These are phyloP conservation scores for Mercenaria mercenaria DNA, from an alignment of 1,140 invertebrate species.

Conservation along the genomic window DNA sequence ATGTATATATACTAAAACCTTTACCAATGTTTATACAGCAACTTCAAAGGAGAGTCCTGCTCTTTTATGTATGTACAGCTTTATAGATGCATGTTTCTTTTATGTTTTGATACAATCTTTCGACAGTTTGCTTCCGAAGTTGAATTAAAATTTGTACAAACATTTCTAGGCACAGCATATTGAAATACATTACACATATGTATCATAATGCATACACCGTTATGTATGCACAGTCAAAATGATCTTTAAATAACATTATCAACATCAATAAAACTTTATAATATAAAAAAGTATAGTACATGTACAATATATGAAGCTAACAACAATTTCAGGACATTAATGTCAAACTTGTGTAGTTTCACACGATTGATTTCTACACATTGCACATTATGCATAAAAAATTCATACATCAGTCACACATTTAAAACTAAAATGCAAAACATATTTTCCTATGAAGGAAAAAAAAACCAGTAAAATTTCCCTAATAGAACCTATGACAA, in stretches of 20 bases:
- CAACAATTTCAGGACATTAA: background rate
- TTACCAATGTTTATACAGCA: too few relatives aligned
- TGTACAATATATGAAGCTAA: slow-evolving; percentile 4
- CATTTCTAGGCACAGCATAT: background rate
- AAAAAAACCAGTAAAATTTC: too few relatives aligned
- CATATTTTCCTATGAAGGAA: too few relatives aligned
- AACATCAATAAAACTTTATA: background rate
- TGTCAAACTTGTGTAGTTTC: slow-evolving; percentile 12
- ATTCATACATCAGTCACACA: background rate
- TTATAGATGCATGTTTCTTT: too few relatives aligned
- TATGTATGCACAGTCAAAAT: background rate
- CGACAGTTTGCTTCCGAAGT: too few relatives aligned
- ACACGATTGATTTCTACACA: slow-evolving; percentile 7
- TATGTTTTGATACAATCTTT: too few relatives aligned
- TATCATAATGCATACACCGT: background rate
- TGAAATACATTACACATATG: background rate
- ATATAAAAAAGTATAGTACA: background rate
- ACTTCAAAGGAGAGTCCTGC: too few relatives aligned
- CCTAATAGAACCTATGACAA: too few relatives aligned
- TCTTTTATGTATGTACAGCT: too few relatives aligned
- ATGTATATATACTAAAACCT: too few relatives aligned
- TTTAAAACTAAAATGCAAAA: background rate
- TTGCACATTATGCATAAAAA: slow-evolving; percentile 25
- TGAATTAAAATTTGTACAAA: background rate
- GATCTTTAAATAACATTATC: background rate